Evolutionary conservation across 2,888 invertebrate genomes (phyloP).

Genomic region (Mesochorus sp.): DNA sequence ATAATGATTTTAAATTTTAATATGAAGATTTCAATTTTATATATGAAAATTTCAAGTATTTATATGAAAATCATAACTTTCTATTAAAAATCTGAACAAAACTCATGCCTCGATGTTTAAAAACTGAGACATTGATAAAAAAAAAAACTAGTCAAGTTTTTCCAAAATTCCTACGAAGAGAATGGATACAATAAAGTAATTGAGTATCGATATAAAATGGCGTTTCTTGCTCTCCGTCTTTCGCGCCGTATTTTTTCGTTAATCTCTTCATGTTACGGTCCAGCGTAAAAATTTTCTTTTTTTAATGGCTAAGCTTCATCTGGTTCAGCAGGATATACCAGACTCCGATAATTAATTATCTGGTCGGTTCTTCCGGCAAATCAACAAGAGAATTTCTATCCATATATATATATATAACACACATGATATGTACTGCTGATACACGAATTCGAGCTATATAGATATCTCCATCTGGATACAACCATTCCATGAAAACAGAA

Average conservation of each 20-base stretch:
- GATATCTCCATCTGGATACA: constrained; percentile 28
- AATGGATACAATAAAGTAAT: no score
- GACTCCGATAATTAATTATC: constrained; percentile 52
- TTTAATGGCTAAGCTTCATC: constrained; percentile 41
- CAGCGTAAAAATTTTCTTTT: constrained; percentile 21
- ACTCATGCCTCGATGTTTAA: no score
- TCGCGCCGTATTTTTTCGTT: background rate
- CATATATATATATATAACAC: background rate
- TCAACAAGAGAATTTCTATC: constrained; percentile 26
- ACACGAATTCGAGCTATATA: background rate
- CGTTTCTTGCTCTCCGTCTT: constrained; percentile 11
- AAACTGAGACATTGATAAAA: no score
- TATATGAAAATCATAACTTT: no score
- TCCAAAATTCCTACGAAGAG: no score
- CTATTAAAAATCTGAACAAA: no score
- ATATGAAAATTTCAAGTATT: no score
- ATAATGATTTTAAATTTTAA: no score
- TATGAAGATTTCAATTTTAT: no score
- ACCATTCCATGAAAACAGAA: constrained; percentile 31
- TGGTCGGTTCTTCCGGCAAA: constrained; percentile 50
- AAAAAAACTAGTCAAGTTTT: no score
- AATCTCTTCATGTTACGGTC: constrained; percentile 1
- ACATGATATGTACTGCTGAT: background rate
- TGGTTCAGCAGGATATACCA: constrained; percentile 20
- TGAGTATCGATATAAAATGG: constrained; percentile 18